A percentile compares a stretch with the other conserved stretches of the same genome.
phyloP scores from a whole-genome alignment of 1,140 invertebrate species.

The Aricia agestis region DNA sequence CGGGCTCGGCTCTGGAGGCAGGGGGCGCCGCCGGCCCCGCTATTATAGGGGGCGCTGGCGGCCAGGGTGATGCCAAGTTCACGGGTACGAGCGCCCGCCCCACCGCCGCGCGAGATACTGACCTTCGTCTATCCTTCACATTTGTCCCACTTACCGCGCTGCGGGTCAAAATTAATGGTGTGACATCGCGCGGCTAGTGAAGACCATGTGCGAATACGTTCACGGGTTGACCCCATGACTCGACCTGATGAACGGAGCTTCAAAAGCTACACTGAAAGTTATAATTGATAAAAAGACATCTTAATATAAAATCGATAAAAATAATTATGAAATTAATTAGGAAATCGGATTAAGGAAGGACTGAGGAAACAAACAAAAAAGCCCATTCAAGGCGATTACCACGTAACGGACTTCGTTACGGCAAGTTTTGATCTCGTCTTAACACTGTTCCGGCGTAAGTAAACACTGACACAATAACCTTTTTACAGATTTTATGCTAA shows the following conservation, averaged over 20 bases:
- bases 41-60: slow-evolving; percentile 72
- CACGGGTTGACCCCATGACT: neutral
- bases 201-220: neutral
- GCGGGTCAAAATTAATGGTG: neutral
- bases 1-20: slow-evolving; percentile 58
- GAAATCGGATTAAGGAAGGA: neutral
- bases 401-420: slow-evolving; percentile 38
- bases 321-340: no score
- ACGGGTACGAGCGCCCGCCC: slow-evolving; percentile 65
- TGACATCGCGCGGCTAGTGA: neutral
- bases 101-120: slow-evolving; percentile 36
- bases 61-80: slow-evolving; percentile 72
- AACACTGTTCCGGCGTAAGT: slow-evolving; percentile 36
- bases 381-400: neutral
- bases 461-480: slow-evolving; percentile 33
- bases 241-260: neutral
- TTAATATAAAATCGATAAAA: no score
- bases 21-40: slow-evolving; percentile 66
- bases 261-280: no score
- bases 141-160: slow-evolving; percentile 25
- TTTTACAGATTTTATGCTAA: slow-evolving; percentile 20
- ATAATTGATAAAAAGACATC: no score
- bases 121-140: slow-evolving; percentile 13
- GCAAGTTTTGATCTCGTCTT: slow-evolving; percentile 33
- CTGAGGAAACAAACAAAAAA: neutral